These are phyloP conservation scores for Drosophila arawakana DNA, from an alignment of 1,140 invertebrate genomes.

Conservation along the genomic window DNA sequence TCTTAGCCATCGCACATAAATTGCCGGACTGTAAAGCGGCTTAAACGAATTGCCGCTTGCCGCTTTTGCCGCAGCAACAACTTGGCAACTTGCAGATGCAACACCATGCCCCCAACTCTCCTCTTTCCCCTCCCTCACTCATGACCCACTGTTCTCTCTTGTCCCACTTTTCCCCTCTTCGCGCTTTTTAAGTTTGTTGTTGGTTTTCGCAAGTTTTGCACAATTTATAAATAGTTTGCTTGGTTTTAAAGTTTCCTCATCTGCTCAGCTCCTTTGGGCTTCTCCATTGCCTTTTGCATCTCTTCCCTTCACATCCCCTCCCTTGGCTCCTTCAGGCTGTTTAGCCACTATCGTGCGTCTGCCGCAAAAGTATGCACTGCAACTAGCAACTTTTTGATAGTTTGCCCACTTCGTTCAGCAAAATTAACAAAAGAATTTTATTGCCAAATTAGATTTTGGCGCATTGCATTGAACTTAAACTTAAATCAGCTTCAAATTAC, in stretches of 20 bases:
- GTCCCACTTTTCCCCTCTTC: background rate
- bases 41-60: constrained; percentile 72
- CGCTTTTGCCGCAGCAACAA: constrained; percentile 62
- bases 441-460: constrained; percentile 76
- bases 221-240: constrained; percentile 82
- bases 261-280: constrained; percentile 17
- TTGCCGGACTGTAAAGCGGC: constrained; percentile 76
- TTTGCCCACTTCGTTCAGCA: constrained; percentile 31
- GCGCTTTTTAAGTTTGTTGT: constrained; percentile 49
- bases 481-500: constrained; percentile 18
- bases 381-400: constrained; percentile 44
- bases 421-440: constrained; percentile 76
- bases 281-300: too few species aligned
- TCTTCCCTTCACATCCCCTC: background rate
- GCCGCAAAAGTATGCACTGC: constrained; percentile 66
- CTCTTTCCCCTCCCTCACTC: background rate
- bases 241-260: constrained; percentile 71
- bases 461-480: constrained; percentile 32
- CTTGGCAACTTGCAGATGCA: constrained; percentile 56
- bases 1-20: constrained; percentile 69
- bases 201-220: constrained; percentile 66
- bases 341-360: constrained; percentile 65
- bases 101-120: constrained; percentile 1
- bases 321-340: constrained; percentile 15
- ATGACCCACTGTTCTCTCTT: too few species aligned